Percentiles rank a stretch among this genome's conserved stretches.
Conservation (phyloP, 2,797 vertebrate species). For the Emydoidea blandingii region DNA sequence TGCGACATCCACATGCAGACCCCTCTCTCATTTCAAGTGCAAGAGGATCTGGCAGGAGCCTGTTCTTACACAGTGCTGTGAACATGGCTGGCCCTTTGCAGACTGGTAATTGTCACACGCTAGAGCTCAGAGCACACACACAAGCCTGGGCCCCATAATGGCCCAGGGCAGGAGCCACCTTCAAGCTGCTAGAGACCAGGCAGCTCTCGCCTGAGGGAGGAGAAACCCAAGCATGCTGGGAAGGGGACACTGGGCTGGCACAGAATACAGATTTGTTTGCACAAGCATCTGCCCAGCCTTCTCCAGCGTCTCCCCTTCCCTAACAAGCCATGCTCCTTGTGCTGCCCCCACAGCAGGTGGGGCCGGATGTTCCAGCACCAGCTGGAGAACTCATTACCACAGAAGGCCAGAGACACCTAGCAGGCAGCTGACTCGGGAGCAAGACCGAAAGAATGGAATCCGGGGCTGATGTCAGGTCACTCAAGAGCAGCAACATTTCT, state of each 20-base stretch:
- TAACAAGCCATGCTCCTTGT: not conserved
- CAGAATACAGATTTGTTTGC: not conserved
- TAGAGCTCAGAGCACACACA: not conserved
- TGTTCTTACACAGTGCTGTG: not conserved
- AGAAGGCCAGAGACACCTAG: slow-evolving; percentile 6
- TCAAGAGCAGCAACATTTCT: not conserved
- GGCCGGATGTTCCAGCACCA: not conserved
- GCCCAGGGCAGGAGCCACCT: not conserved
- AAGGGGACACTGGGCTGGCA: not conserved
- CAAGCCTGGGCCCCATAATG: not conserved
- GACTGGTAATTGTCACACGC: not conserved
- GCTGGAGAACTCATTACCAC: slow-evolving; percentile 24
- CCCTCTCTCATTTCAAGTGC: not conserved
- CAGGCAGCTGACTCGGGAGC: not conserved
- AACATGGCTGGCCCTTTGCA: not conserved
- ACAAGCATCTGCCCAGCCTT: not conserved
- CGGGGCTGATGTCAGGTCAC: not conserved
- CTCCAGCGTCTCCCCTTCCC: not conserved
- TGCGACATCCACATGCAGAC: not conserved
- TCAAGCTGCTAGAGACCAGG: not conserved
- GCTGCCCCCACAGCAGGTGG: not conserved
- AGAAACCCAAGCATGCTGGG: not conserved
- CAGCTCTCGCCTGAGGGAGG: not conserved
- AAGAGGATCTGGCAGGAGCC: not conserved
- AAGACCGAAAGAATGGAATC: not conserved